These are phyloP conservation scores for Drosophila mauritiana DNA, from an alignment of 1,140 invertebrate species.

Conservation along the genomic window DNA sequence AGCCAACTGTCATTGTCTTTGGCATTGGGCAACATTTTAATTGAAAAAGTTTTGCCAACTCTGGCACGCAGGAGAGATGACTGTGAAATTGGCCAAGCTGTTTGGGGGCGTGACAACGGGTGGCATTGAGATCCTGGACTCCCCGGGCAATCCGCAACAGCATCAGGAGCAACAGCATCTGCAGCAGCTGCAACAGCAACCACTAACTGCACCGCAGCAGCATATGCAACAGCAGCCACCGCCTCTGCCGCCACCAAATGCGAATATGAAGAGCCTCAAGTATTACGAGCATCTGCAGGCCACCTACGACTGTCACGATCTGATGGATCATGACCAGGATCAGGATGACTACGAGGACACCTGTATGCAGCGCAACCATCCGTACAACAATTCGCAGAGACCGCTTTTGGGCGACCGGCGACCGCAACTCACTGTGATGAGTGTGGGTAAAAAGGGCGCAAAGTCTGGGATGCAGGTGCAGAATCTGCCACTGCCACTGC, in stretches of 20 bases:
- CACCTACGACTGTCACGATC: slow-evolving; percentile 51
- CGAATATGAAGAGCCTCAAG: slow-evolving; percentile 58
- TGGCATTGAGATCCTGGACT: slow-evolving; percentile 2
- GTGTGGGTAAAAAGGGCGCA: slow-evolving; percentile 43
- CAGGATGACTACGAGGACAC: slow-evolving; percentile 72
- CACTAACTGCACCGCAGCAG: slow-evolving; percentile 7
- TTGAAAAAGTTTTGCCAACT: slow-evolving; percentile 69
- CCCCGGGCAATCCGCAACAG: background rate
- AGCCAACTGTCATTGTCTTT: slow-evolving; percentile 56
- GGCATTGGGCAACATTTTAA: slow-evolving; percentile 66
- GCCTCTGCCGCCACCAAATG: slow-evolving; percentile 62
- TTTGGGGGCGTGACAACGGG: slow-evolving; percentile 47
- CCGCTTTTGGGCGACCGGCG: slow-evolving; percentile 71
- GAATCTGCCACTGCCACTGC: slow-evolving; percentile 4
- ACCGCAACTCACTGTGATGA: slow-evolving; percentile 42
- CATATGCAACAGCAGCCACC: slow-evolving; percentile 36
- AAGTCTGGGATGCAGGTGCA: slow-evolving; percentile 10
- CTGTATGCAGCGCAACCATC: slow-evolving; percentile 73
- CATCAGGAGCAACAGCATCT: background rate
- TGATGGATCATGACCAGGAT: slow-evolving; percentile 36
- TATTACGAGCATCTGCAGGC: slow-evolving; percentile 60
- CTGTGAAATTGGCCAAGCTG: slow-evolving; percentile 77
- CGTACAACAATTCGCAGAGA: slow-evolving; percentile 75
- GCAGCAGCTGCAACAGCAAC: slow-evolving; percentile 8
- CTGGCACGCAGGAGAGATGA: slow-evolving; percentile 51